Evolutionary conservation across 2,888 invertebrate species (phyloP), one percentile per base, ranked within the genome.

Genomic region (Eristalinus sepulchralis): DNA sequence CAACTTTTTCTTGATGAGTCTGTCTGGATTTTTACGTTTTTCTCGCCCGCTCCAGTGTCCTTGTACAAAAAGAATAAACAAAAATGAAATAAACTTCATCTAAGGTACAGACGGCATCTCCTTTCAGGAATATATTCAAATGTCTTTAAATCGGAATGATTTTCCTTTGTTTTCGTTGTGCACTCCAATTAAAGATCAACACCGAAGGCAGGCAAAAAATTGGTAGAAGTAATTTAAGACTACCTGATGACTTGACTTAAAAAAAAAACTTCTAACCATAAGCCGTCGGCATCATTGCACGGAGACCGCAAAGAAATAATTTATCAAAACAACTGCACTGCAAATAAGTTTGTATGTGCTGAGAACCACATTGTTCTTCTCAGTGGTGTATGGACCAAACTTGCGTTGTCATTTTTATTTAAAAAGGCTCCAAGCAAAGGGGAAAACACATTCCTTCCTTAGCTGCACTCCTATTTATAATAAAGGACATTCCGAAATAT

Each of bases 391-490:
- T 79, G 39, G 60, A 17, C 83, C 83, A 83, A 75, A 68, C 71
- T 76, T 86, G 70, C 78, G 75, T 75, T 75, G 73, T 78, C 83
- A 78, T 83, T 78, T 82, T 73, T 78, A 78, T 82, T 64, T 78
- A 75, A 55, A 75, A 81, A 63, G 13, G 39, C 22, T 60, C 33
- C 24, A 3, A 62, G n/a, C 11, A 68, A 60, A 34, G 57, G 53
- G 68, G 55, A 77, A 57, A 63, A 78, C 75, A 47, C 47, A 17
- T 8, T 47, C 47, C 75, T 73, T 75, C 78, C 75, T 86, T 75
- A 83, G 83, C 83, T 86, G 86, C 83, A 77, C 70, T 83, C 67
- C 57, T 86, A 86, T 86, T 86, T 86, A 75, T 79, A 78, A 83
- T 86, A 86, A 86, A 86, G 86, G 79, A 79, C 83, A 86, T 83